Conservation (phyloP, 2,113 vertebrate species). For the Pteronura brasiliensis region DNA sequence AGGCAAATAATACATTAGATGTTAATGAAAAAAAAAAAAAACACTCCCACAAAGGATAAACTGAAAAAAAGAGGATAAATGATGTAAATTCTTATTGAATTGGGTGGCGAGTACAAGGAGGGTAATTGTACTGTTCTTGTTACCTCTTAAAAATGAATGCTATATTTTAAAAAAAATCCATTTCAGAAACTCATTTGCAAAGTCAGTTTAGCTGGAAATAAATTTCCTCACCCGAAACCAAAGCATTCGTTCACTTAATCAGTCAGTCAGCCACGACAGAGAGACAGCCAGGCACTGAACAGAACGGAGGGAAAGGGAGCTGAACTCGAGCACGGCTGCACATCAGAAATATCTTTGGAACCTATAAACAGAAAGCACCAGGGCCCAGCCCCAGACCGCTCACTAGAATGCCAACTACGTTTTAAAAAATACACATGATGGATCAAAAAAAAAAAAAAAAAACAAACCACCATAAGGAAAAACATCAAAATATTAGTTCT, state of each 20-base stretch:
- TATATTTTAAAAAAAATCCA: background rate
- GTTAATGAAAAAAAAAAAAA: background rate
- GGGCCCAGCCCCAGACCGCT: background rate
- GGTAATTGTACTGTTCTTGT: background rate
- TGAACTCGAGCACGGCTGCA: background rate
- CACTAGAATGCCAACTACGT: background rate
- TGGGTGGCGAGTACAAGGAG: background rate
- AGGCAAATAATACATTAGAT: too few species aligned
- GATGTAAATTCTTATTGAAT: background rate
- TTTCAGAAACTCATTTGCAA: background rate
- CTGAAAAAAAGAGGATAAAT: background rate
- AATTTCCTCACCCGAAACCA: background rate
- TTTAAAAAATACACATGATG: background rate
- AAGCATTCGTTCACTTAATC: background rate
- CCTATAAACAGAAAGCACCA: background rate
- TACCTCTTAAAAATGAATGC: background rate
- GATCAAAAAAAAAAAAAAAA: background rate
- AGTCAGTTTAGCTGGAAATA: background rate
- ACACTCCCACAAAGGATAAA: background rate
- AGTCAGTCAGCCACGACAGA: background rate
- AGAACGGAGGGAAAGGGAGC: background rate
- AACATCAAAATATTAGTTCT: background rate
- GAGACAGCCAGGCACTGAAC: background rate
- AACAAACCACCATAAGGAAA: background rate
- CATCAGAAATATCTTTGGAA: background rate